These are phyloP conservation scores for Sinotaia quadrata DNA, from an alignment of 2,888 invertebrate genomes.

Conservation along the genomic window DNA sequence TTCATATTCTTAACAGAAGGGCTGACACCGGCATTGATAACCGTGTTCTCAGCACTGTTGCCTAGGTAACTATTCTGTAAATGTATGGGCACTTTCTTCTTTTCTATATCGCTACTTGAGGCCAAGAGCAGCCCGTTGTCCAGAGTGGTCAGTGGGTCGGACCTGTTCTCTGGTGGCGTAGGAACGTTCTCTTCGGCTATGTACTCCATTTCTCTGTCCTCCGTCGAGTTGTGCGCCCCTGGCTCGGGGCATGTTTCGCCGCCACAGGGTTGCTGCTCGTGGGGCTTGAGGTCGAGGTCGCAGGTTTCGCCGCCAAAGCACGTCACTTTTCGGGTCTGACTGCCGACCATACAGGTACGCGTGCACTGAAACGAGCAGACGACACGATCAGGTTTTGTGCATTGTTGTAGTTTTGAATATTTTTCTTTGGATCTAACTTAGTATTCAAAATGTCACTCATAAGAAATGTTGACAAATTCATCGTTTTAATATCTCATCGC, in stretches of 20 bases:
- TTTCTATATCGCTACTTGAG: not conserved
- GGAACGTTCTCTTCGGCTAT: not conserved
- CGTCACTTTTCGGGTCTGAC: slow-evolving; percentile 69
- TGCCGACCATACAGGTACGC: slow-evolving; percentile 70
- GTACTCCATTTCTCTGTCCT: not conserved
- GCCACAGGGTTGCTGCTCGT: slow-evolving; percentile 46
- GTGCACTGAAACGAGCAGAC: slow-evolving; percentile 58
- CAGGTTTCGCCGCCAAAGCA: slow-evolving; percentile 62
- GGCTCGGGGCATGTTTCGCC: slow-evolving; percentile 41
- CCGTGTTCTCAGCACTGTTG: no score
- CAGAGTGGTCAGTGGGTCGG: no score
- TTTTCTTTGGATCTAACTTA: no score
- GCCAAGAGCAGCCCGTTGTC: not conserved
- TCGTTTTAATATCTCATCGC: no score
- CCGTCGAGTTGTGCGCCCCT: not conserved
- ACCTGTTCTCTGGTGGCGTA: not conserved
- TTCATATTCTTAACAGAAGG: no score
- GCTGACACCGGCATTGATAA: no score
- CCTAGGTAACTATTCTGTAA: no score
- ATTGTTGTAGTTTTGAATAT: no score
- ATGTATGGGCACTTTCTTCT: not conserved
- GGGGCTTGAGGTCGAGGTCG: slow-evolving; percentile 52
- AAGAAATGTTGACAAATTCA: no score
- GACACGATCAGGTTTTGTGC: no score
- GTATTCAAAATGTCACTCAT: no score